Base-by-base conservation (phyloP, 2,888 invertebrate species). In the Vesta saturnalis region DNA sequence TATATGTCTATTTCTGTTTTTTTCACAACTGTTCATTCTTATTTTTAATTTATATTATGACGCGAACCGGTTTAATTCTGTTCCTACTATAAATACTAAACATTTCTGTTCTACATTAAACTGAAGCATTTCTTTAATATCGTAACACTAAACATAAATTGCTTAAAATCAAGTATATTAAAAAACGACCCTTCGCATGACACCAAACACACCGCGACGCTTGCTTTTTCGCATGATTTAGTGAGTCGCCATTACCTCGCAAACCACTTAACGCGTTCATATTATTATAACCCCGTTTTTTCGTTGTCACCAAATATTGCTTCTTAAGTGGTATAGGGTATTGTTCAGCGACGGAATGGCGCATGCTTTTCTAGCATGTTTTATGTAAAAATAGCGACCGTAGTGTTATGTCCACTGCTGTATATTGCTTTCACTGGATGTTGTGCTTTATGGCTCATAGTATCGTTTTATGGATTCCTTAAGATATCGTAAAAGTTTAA, bases 121-220 rank as follows among this genome's bases (percentile, higher is more conserved):
- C 76, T 77, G 78, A 80, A 79, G 80, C 75, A 80, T 78, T 75
- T 77, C 72, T 78, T 76, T 79, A 80, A 81, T 80, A 79, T 75
- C 74, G 73, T 75, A 39, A 80, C 81, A 81, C 80, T 82, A 82
- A 82, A 82, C 80, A 79, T 79, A 68, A 78, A 73, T 75, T 65
- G 75, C 76, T 73, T 81, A 81, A 81, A 80, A 80, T 78, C 74
- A 75, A 76, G 70, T 73, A 74, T 79, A 79, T 77, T 80, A 79
- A 78, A 81, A 79, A 78, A 70, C 78, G 58, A 72, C 74, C 76
- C 74, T 77, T 75, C 64, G 79, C 79, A 80, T 78, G 78, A 71
- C 70, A 69, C 69, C 72, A 63, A 74, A 69, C 72, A 73, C 67
- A 60, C 60, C 62, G 62, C 61, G 65, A 54, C 55, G 64, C 66